Evolutionary conservation across 2,113 vertebrate species (phyloP).

Genomic region (Nyctereutes procyonoides): DNA sequence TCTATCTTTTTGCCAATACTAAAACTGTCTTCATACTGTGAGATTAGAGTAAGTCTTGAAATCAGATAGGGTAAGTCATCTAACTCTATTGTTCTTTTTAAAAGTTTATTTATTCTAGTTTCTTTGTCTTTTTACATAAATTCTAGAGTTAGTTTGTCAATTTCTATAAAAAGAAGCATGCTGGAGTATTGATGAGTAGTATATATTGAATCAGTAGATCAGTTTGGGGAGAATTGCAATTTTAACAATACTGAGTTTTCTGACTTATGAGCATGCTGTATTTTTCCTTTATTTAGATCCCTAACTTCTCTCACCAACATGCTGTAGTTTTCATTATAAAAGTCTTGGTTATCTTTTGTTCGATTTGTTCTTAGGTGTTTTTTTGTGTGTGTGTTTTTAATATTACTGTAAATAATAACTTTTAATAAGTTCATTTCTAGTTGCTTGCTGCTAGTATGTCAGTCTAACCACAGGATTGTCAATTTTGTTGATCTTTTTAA

Average conservation of each 20-base stretch:
- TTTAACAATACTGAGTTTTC: constrained; percentile 2
- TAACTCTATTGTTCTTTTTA: not conserved
- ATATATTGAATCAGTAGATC: not conserved
- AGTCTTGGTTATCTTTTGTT: not conserved
- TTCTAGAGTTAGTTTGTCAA: not conserved
- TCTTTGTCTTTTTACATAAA: constrained; percentile 31
- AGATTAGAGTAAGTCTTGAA: constrained; percentile 18
- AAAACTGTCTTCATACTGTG: not conserved
- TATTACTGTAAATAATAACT: not conserved
- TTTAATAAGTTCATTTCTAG: constrained; percentile 19
- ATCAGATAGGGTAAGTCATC: not conserved
- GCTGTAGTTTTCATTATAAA: constrained; percentile 13
- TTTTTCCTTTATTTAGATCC: not conserved
- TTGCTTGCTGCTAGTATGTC: not conserved
- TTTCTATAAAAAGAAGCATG: not conserved
- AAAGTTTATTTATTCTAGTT: not conserved
- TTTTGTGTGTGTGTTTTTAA: not conserved
- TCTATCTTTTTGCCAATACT: not conserved
- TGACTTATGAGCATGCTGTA: not conserved
- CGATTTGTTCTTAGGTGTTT: not conserved
- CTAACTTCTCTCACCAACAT: not conserved
- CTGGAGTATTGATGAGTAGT: not conserved
- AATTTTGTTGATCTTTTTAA: not conserved
- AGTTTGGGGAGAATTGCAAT: not conserved
- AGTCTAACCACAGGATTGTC: not conserved